Base-by-base conservation (phyloP, 2,797 vertebrate species). In the Chaunax sp. region DNA sequence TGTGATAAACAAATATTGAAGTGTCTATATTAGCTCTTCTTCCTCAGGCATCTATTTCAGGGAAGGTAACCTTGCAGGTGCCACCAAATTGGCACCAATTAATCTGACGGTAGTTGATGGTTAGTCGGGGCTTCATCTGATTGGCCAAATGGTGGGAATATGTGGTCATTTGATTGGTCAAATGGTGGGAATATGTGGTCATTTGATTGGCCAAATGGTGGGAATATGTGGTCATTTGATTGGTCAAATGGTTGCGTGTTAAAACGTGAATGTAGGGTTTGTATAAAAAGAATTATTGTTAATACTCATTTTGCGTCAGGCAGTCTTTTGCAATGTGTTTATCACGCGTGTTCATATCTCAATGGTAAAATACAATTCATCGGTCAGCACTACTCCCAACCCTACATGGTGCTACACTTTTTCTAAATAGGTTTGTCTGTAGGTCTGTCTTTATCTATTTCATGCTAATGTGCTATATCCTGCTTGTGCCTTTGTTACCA, bases 401-500 rank as follows among this genome's bases (percentile, higher is more conserved):
- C 9, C 18, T 15, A 22, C 13, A 19, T 20, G 6, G 35, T 30
- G 23, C 25, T 57, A 3, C 23, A 25, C 54, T 66, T 49, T 40
- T 40, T 30, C 30, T 30, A 30, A 59, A 52, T n/a, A 16, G 18
- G 23, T 15, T 64, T 60, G 37, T 56, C 53, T 19, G 28, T 37
- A 28, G 35, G 37, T 54, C 28, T 65, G n/a, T 41, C 56, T 66
- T 41, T n/a, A 70, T 60, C 51, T 51, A 28, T 81, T 72, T 69
- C 23, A 71, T 47, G 20, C 33, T 47, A 35, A 77, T 67, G 79
- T 79, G 72, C 70, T 67, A 41, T 25, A 53, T 86, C 71, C 75
- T 64, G 65, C 68, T 46, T 71, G 52, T 28, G 19, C 59, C 75
- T 88, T 89, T 91, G 85, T 88, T 83, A 77, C 78, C 73, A 54